These are phyloP conservation scores for Tautogolabrus adspersus DNA, from an alignment of 2,113 vertebrate genomes.

Conservation along the genomic window DNA sequence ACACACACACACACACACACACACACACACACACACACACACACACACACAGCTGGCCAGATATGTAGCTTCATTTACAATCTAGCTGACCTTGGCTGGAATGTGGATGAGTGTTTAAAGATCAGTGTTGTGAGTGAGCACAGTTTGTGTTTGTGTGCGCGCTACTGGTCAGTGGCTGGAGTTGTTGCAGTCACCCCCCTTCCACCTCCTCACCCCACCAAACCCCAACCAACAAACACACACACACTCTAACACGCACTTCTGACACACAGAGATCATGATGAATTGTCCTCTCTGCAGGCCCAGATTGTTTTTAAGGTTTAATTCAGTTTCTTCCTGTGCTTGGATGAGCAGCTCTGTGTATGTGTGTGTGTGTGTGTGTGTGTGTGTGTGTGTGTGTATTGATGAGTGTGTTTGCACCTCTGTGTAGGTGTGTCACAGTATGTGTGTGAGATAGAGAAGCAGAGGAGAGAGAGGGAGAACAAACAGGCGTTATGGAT, in stretches of 20 bases:
- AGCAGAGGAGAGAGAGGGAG: conserved; percentile 49
- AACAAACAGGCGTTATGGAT: conserved; percentile 90
- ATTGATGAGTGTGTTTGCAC: conserved; percentile 64
- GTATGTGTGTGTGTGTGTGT: conserved; percentile 63
- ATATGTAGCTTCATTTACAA: conserved; percentile 77
- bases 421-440: conserved; percentile 65
- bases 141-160: conserved; percentile 83
- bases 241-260: conserved; percentile 37
- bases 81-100: conserved; percentile 86
- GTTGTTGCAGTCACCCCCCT: conserved; percentile 82
- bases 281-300: conserved; percentile 97
- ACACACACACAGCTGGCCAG: conserved; percentile 37
- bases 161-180: conserved; percentile 86
- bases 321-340: conserved; percentile 99
- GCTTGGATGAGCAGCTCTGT: conserved; percentile 97
- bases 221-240: conserved; percentile 13
- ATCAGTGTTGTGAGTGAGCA: conserved; percentile 82
- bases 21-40: conserved; percentile 9
- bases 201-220: conserved; percentile 80
- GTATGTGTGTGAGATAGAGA: conserved; percentile 38
- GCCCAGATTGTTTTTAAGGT: conserved; percentile 99
- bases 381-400: conserved; percentile 66
- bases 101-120: conserved; percentile 85
- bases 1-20: not conserved
- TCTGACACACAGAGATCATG: conserved; percentile 93